These are phyloP conservation scores for Babyrousa celebensis DNA, from an alignment of 2,797 vertebrate species.

Conservation along the genomic window DNA sequence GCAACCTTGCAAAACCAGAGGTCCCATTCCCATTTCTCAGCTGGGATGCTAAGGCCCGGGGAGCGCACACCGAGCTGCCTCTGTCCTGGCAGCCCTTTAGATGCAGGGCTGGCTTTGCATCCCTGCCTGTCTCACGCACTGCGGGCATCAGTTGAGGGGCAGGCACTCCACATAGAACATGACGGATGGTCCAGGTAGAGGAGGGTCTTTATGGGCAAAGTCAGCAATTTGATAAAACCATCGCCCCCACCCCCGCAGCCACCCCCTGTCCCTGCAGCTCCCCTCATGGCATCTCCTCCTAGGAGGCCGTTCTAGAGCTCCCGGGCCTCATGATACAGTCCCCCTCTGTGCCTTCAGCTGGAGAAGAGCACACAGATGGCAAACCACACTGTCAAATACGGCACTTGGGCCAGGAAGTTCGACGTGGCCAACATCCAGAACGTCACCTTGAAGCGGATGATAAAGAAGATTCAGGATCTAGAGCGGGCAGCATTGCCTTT, in stretches of 20 bases:
- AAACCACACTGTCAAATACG: constrained; percentile 95
- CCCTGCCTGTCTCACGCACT: not conserved
- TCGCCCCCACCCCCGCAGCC: fast-evolving
- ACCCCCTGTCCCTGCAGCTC: not conserved
- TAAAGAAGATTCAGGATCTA: constrained; percentile 96
- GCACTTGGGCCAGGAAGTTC: constrained; percentile 93
- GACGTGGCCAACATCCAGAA: constrained; percentile 96
- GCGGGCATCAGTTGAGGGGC: not conserved
- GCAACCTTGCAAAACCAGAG: not conserved
- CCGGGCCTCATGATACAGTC: not conserved
- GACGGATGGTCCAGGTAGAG: not conserved
- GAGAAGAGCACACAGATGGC: constrained; percentile 95
- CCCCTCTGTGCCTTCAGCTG: constrained; percentile 90
- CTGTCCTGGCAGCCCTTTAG: not conserved
- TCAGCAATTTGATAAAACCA: not conserved
- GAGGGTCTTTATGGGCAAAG: not conserved
- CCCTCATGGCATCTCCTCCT: not conserved
- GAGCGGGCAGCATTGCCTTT: constrained; percentile 94
- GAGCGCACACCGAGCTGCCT: not conserved
- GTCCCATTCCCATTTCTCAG: not conserved
- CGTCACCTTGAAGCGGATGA: constrained; percentile 92
- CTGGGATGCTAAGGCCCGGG: not conserved
- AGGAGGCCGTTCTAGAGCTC: not conserved
- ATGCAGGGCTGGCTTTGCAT: not conserved
- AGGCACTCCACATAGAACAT: not conserved